Conservation (phyloP, 2,113 vertebrate genomes). For the Clarias batrachus region DNA sequence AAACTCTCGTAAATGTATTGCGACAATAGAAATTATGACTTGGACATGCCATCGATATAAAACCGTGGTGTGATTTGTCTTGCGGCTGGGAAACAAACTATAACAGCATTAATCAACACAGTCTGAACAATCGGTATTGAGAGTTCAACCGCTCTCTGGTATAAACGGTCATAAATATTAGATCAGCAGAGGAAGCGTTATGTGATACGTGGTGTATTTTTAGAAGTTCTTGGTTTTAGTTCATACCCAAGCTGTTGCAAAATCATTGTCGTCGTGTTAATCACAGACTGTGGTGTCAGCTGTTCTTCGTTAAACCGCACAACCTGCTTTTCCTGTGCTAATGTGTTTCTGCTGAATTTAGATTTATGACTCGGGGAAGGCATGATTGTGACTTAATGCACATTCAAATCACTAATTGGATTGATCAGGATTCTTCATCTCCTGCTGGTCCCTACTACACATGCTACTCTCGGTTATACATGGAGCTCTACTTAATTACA, state of each 20-base stretch:
- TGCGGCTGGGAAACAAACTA: neutral
- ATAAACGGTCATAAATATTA: neutral
- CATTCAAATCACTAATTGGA: neutral
- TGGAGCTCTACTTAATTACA: no score
- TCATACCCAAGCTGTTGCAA: neutral
- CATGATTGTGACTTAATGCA: neutral
- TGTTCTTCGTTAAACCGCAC: neutral
- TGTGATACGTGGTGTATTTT: neutral
- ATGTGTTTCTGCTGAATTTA: neutral
- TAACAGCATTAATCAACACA: neutral
- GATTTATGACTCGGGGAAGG: neutral
- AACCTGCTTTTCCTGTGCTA: constrained; percentile 11
- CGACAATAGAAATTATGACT: neutral
- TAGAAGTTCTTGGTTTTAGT: neutral
- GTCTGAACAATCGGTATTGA: neutral
- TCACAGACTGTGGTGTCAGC: neutral
- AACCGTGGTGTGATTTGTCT: neutral
- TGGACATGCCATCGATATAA: neutral
- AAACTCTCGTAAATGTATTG: neutral
- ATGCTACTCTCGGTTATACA: no score
- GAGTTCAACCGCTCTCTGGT: neutral
- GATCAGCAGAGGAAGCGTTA: neutral
- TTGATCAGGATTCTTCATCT: no score
- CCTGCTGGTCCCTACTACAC: no score
- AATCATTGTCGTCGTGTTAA: neutral